phyloP scores from a whole-genome alignment of 2,113 vertebrate species.

The Triplophysa rosa region DNA sequence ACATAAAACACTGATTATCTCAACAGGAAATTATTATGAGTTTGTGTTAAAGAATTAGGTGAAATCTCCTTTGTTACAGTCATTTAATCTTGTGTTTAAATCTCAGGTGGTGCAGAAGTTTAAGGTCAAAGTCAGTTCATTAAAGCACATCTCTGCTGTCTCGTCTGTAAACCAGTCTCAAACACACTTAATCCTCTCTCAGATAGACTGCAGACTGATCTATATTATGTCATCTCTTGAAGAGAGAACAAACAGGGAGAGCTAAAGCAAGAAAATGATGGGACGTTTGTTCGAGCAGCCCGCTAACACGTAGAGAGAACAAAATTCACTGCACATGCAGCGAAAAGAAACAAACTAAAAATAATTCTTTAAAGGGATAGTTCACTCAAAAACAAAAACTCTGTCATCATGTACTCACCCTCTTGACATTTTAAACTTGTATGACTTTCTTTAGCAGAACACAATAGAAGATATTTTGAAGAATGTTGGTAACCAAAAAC shows the following conservation, averaged over 20 bases:
- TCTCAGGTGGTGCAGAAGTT: not conserved
- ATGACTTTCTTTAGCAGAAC: too few relatives aligned
- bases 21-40: not conserved
- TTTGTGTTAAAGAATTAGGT: not conserved
- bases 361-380: not conserved
- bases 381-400: too few relatives aligned
- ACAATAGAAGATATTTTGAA: too few relatives aligned
- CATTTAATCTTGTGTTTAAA: not conserved
- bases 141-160: slow-evolving; percentile 29
- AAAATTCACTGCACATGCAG: slow-evolving; percentile 11
- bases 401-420: too few relatives aligned
- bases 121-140: slow-evolving; percentile 25
- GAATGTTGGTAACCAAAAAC: too few relatives aligned
- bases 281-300: not conserved
- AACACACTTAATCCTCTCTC: slow-evolving; percentile 30
- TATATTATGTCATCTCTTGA: slow-evolving; percentile 1
- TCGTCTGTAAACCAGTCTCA: slow-evolving; percentile 25
- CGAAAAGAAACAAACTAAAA: not conserved
- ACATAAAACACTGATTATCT: not conserved
- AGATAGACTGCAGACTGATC: not conserved
- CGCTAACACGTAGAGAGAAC: not conserved
- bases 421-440: too few relatives aligned
- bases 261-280: not conserved
- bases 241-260: slow-evolving; percentile 16
- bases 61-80: not conserved